Conservation (phyloP, 2,888 invertebrate genomes). For the Gandaritis pyraliata region DNA sequence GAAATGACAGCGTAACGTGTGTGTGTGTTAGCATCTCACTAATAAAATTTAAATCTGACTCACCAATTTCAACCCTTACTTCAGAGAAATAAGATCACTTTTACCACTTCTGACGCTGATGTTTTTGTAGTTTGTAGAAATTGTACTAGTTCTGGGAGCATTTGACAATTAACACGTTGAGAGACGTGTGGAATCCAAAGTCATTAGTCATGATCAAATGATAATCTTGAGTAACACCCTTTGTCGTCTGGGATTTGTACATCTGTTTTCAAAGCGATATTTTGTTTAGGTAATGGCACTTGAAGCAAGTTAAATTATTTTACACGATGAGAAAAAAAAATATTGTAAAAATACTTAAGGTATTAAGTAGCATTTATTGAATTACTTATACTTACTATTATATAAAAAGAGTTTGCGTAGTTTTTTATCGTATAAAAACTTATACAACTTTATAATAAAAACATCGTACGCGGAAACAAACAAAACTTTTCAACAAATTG, state of each 20-base stretch:
- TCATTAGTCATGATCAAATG: conserved; percentile 79
- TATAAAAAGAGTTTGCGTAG: too few relatives aligned
- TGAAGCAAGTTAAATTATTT: conserved; percentile 4
- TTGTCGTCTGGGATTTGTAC: conserved; percentile 63
- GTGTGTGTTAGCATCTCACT: too few relatives aligned
- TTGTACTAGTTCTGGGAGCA: conserved; percentile 74
- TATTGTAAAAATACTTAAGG: too few relatives aligned
- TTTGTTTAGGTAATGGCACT: conserved; percentile 7
- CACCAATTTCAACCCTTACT: conserved; percentile 20
- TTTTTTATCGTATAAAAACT: conserved; percentile 3
- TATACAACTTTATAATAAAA: conserved; percentile 19
- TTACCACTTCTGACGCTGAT: conserved; percentile 6
- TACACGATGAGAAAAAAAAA: too few relatives aligned
- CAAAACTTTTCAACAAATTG: conserved; percentile 29
- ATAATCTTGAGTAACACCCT: conserved; percentile 78
- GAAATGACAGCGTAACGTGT: conserved; percentile 77
- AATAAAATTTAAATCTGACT: conserved; percentile 8
- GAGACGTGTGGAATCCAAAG: conserved; percentile 60
- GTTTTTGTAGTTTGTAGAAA: conserved; percentile 60
- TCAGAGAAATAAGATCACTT: conserved; percentile 1
- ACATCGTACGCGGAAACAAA: conserved; percentile 21
- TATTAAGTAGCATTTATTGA: too few relatives aligned
- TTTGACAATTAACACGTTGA: conserved; percentile 78
- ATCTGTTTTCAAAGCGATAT: conserved; percentile 43
- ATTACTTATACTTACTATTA: too few relatives aligned